phyloP scores from a whole-genome alignment of 2,113 vertebrate genomes.

The Arothron firmamentum region DNA sequence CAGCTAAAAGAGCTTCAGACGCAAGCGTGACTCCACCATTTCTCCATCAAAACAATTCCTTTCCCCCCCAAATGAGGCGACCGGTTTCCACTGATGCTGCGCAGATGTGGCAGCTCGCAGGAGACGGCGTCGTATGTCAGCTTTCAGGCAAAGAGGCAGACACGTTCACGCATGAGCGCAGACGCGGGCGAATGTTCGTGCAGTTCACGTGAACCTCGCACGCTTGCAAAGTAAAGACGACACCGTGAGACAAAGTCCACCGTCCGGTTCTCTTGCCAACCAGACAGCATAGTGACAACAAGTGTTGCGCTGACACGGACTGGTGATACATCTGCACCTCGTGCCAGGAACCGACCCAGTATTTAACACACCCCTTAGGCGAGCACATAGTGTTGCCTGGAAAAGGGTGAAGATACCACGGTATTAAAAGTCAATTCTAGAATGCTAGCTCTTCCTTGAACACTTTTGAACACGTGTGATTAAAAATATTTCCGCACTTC shows the following conservation, averaged over 20 bases:
- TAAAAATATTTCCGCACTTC: too few species aligned
- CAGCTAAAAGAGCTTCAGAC: neutral
- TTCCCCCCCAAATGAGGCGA: constrained; percentile 8
- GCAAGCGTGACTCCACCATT: neutral
- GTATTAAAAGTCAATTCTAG: too few species aligned
- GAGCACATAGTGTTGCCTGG: too few species aligned
- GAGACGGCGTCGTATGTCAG: constrained; percentile 5
- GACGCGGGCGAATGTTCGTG: neutral
- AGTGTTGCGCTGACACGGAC: constrained; percentile 42
- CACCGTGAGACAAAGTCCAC: neutral
- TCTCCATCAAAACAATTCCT: constrained; percentile 26
- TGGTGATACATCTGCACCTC: constrained; percentile 20
- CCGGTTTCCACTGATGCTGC: constrained; percentile 14
- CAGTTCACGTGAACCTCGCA: neutral
- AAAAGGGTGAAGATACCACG: too few species aligned
- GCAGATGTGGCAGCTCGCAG: constrained; percentile 10
- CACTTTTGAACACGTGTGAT: too few species aligned
- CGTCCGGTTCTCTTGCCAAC: constrained; percentile 27
- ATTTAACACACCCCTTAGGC: constrained; percentile 1
- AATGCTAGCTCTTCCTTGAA: too few species aligned
- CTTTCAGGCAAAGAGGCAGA: constrained; percentile 5
- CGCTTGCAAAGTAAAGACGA: neutral
- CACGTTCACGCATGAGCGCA: neutral
- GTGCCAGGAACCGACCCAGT: neutral
- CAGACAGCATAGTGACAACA: constrained; percentile 55